Evolutionary conservation across 2,888 invertebrate genomes (phyloP).

Genomic region (Macropis europaea): DNA sequence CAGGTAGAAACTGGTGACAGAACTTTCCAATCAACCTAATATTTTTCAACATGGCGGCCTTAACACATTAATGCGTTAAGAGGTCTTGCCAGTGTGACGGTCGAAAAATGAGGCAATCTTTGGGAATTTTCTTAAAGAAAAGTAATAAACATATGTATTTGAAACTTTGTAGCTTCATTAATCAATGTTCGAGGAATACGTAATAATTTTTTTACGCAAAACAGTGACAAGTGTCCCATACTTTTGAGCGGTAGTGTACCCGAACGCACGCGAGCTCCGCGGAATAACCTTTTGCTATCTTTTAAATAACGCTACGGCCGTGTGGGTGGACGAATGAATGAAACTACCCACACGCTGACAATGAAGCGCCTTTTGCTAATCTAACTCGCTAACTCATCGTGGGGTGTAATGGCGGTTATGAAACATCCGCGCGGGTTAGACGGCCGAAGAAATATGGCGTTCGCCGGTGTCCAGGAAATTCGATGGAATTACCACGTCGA

Average conservation of each 20-base stretch:
- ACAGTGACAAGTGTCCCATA: too few species aligned
- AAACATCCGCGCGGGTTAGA: constrained; percentile 28
- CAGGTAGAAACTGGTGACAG: too few species aligned
- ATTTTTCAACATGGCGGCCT: too few species aligned
- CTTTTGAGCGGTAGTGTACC: constrained; percentile 38
- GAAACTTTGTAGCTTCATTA: too few species aligned
- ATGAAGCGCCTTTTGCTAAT: constrained; percentile 61
- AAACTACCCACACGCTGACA: constrained; percentile 63
- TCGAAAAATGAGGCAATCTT: too few species aligned
- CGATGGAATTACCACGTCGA: constrained; percentile 1
- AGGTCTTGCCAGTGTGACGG: too few species aligned
- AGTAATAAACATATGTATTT: too few species aligned
- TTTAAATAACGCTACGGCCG: constrained; percentile 38
- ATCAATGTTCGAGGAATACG: too few species aligned
- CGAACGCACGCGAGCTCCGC: neutral
- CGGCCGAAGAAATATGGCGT: constrained; percentile 12
- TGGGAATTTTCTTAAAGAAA: too few species aligned
- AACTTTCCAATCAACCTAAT: too few species aligned
- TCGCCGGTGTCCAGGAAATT: constrained; percentile 20
- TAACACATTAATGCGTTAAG: too few species aligned
- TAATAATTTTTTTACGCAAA: too few species aligned
- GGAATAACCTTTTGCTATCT: constrained; percentile 57
- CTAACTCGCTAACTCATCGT: constrained; percentile 61
- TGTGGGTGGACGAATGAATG: constrained; percentile 64
- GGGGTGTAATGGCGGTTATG: constrained; percentile 50